phyloP scores from a whole-genome alignment of 2,888 invertebrate genomes.

The Meganola albula region DNA sequence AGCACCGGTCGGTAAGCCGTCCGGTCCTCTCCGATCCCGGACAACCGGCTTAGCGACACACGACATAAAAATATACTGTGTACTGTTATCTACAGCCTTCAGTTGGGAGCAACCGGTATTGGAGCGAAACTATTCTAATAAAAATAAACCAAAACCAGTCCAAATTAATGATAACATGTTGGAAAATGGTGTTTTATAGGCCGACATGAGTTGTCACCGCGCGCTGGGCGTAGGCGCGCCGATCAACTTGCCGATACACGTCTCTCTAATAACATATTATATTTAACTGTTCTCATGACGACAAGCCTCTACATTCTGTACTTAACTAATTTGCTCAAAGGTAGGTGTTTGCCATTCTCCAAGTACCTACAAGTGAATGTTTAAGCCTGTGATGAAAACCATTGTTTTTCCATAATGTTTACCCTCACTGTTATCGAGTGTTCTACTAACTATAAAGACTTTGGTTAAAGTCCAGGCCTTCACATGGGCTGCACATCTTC shows the following conservation, averaged over 20 bases:
- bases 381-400: no score
- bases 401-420: no score
- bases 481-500: no score
- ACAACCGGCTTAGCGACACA: slow-evolving; percentile 26
- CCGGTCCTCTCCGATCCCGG: slow-evolving; percentile 6
- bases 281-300: slow-evolving; percentile 18
- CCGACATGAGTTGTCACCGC: no score
- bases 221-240: slow-evolving; percentile 29
- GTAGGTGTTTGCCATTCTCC: no score
- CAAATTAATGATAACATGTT: slow-evolving; percentile 52
- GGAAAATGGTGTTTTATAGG: slow-evolving; percentile 36
- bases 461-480: no score
- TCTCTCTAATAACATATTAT: slow-evolving; percentile 22
- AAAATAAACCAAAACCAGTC: slow-evolving; percentile 70
- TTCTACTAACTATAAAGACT: no score
- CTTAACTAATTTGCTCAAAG: no score
- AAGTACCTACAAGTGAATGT: no score
- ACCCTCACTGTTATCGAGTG: no score
- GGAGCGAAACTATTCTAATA: slow-evolving; percentile 73
- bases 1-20: neutral
- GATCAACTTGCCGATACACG: slow-evolving; percentile 20
- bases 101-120: slow-evolving; percentile 60
- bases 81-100: slow-evolving; percentile 74
- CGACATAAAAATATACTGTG: slow-evolving; percentile 63
- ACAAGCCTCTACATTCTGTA: no score